Evolutionary conservation across 2,797 vertebrate species (phyloP).

Genomic region (Gymnothorax javanicus): DNA sequence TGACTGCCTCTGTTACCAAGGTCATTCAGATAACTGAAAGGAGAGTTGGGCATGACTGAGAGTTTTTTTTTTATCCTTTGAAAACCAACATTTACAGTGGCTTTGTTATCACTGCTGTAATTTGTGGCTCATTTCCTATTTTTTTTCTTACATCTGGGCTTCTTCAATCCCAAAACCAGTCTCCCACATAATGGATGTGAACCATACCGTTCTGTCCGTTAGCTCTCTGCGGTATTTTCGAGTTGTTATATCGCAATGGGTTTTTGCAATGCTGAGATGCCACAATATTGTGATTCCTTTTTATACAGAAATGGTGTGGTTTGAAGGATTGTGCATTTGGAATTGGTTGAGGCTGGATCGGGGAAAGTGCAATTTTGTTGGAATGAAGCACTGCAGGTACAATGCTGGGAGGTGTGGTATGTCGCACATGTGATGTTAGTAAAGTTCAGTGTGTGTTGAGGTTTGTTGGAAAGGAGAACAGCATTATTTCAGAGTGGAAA

Average conservation of each 20-base stretch:
- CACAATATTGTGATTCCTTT: background rate
- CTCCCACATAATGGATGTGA: background rate
- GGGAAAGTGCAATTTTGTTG: background rate
- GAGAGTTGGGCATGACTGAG: background rate
- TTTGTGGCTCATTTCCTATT: background rate
- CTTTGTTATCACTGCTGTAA: slow-evolving; percentile 8
- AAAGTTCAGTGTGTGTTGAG: background rate
- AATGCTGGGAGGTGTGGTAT: background rate
- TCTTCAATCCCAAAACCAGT: background rate
- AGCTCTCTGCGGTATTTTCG: background rate
- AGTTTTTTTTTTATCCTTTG: background rate
- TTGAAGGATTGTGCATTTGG: background rate
- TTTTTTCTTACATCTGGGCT: background rate
- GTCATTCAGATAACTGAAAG: background rate
- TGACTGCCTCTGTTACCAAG: background rate
- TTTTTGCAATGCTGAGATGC: background rate
- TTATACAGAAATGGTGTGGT: background rate
- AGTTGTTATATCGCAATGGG: background rate
- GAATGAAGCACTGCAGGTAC: background rate
- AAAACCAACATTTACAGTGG: background rate
- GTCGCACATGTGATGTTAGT: background rate
- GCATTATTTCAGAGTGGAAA: background rate
- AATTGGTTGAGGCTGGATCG: background rate
- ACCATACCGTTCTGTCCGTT: background rate
- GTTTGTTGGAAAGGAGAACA: background rate